These are phyloP conservation scores for Caenorhabditis elegans DNA, from an alignment of 1,140 invertebrate species.

Conservation along the genomic window WBcel235 BX284605.5:6343501-6344000, in stretches of 20 bases:
- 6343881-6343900: conserved; percentile 28
- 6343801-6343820: neutral
- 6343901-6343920: neutral
- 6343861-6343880: conserved; percentile 20
- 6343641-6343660: neutral
- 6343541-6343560: conserved; percentile 3
- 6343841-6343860: neutral
- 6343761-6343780: conserved; percentile 25
- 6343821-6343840: conserved; percentile 11
- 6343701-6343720: conserved; percentile 12
- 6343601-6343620: conserved; percentile 9
- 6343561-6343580: conserved; percentile 11
- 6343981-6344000: too few species aligned
- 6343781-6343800: conserved; percentile 18
- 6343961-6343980: too few species aligned
- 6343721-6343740: conserved; percentile 6
- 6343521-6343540: conserved; percentile 25
- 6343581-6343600: conserved; percentile 23
- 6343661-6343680: too few species aligned
- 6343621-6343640: neutral
- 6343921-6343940: neutral
- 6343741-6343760: neutral
- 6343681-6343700: neutral
- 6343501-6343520: conserved; percentile 28
- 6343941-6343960: neutral